Base-by-base conservation (phyloP, 1,140 invertebrate species). In the Spodoptera frugiperda region DNA sequence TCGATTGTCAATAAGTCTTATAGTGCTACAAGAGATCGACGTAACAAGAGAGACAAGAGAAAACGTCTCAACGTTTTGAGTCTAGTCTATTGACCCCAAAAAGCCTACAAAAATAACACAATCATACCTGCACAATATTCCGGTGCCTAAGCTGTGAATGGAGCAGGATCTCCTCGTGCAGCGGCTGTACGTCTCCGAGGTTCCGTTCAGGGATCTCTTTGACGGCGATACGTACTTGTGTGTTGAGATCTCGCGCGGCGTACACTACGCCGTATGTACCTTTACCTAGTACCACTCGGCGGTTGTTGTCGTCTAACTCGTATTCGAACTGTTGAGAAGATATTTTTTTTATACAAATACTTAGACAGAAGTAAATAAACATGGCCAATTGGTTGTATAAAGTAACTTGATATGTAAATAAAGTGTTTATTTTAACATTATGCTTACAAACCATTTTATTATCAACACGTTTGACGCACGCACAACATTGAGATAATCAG, bases 151-250 rank as follows among this genome's bases (percentile, higher is more conserved):
- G 93, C 89, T 99, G 98, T 14, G 99, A 99, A 93, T 99, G 99
- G 21, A 99, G 95, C 88, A 98, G 97, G 82, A 99, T 99, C 95
- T 99, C 99, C 95, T 99, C 99, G 89, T 99, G 99, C 67, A 99
- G 92, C 0, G 99, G 99, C 92, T 99, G 99, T 0, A 99, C 99
- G 89, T 99, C 99, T 6, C 98, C 98, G 11, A 99, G 95, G 94
- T 99, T 99, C 91, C 98, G 98, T 91, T 99, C 99, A 0, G 98
- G 98, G 73, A 99, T 98, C 95, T 99, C 99, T 93, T 99, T 99
- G 0, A 99, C 98, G 1, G 99, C 99, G 83, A 99, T 99, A 76
- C 98, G 95, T 1, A 98, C 97, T 95, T 99, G 98, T 0, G 98
- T 99, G 87, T 98, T 98, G 39, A 98, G 95, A 94, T 99, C 99